phyloP scores from a whole-genome alignment of 2,888 invertebrate species.

The Drosophila vallismaia region DNA sequence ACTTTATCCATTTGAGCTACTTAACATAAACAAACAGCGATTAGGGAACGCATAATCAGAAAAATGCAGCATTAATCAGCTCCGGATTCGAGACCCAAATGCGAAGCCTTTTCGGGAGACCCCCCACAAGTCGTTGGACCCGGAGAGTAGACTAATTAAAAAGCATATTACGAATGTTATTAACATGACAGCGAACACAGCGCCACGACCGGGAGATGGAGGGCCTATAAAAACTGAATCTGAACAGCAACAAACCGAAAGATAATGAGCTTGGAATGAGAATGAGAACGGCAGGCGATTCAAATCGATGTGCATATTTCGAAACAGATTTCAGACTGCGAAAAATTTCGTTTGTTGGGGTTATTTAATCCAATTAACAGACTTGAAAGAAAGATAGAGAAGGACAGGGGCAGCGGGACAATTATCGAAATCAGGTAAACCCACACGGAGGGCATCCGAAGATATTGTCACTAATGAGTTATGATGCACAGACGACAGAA shows the following conservation, averaged over 20 bases:
- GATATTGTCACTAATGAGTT: constrained; percentile 81
- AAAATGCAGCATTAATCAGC: constrained; percentile 60
- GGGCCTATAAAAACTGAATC: constrained; percentile 57
- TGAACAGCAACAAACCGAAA: constrained; percentile 33
- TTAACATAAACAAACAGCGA: constrained; percentile 44
- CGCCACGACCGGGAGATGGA: constrained; percentile 59
- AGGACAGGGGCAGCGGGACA: constrained; percentile 50
- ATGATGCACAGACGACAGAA: constrained; percentile 77
- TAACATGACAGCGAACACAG: constrained; percentile 78
- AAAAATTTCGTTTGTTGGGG: constrained; percentile 60
- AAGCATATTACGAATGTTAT: constrained; percentile 78
- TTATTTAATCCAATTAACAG: constrained; percentile 79
- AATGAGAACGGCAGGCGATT: constrained; percentile 59
- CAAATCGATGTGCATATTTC: constrained; percentile 77
- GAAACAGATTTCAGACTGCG: constrained; percentile 53
- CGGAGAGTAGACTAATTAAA: constrained; percentile 67
- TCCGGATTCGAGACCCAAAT: constrained; percentile 8
- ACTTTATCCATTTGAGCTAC: constrained; percentile 30
- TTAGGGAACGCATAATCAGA: constrained; percentile 49
- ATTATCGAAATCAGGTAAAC: constrained; percentile 77
- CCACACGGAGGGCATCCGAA: constrained; percentile 62
- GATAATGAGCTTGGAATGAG: constrained; percentile 45
- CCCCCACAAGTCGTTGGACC: constrained; percentile 36
- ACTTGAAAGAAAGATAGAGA: constrained; percentile 10
- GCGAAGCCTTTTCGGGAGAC: constrained; percentile 30